These are phyloP conservation scores for Sparidentex hasta DNA, from an alignment of 2,797 vertebrate species.

Conservation along the genomic window DNA sequence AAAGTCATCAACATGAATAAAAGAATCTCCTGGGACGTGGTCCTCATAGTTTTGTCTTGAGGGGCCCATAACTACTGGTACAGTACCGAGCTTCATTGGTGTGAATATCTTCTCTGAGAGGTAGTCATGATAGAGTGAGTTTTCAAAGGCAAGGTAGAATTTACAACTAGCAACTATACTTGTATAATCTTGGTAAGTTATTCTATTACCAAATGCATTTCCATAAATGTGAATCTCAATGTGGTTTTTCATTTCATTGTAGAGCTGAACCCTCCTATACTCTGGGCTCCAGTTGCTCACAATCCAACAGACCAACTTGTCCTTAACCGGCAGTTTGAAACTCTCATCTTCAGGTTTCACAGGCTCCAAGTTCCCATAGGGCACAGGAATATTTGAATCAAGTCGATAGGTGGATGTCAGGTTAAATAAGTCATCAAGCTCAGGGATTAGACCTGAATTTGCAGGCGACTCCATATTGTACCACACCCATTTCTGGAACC, in stretches of 20 bases:
- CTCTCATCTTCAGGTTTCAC: background rate
- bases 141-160: slow-evolving; percentile 59
- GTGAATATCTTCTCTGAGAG: slow-evolving; percentile 54
- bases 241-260: slow-evolving; percentile 43
- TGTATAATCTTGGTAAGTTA: rapidly evolving
- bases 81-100: background rate
- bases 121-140: slow-evolving; percentile 53
- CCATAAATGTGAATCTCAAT: slow-evolving; percentile 28
- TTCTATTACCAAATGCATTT: background rate
- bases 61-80: slow-evolving; percentile 57
- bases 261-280: slow-evolving; percentile 15
- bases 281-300: slow-evolving; percentile 10
- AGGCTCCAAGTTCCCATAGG: slow-evolving; percentile 38
- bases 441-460: rapidly evolving
- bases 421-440: slow-evolving; percentile 45
- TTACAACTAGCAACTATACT: slow-evolving; percentile 39
- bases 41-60: slow-evolving; percentile 53
- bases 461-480: slow-evolving; percentile 64
- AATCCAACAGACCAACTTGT: slow-evolving; percentile 56
- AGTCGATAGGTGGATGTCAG: slow-evolving; percentile 58
- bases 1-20: slow-evolving; percentile 65
- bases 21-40: slow-evolving; percentile 36
- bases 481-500: slow-evolving; percentile 72
- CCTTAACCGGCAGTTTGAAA: slow-evolving; percentile 47
- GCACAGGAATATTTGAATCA: slow-evolving; percentile 52